Evolutionary conservation across 2,797 vertebrate genomes (phyloP), one percentile per base, ranked within the genome.

Genomic region (Rhabdomys pumilio): DNA sequence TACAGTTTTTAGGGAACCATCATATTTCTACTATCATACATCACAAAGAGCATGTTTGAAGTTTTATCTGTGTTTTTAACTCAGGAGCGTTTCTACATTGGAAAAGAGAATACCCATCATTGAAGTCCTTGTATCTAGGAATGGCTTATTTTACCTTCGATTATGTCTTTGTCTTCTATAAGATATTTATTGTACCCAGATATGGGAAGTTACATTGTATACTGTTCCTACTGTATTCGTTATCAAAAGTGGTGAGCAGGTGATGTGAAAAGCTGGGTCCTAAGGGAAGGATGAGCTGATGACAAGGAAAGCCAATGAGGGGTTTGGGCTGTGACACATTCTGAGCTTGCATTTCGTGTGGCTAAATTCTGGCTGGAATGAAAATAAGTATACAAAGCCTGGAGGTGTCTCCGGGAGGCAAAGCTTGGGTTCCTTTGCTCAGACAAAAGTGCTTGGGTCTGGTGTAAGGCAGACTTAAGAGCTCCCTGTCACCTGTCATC

Each of bases 31-130:
- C 38, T 57, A 59, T 69, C 47, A 86, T 44, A 59, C 19, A 44
- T n/a, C 19, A 65, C 47, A 14, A 73, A n/a, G 61, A 29, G 24
- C 12, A 55, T 31, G 4, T 63, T 76, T 91, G 17, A 20, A 80
- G 20, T 94, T 89, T 94, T 88, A 77, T 24, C 88, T 13, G 20
- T 57, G 80, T 61, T 91, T 96, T 53, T 91, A 83, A 84, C 59
- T 95, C 22, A n/a, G 22, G 44, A 9, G 87, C 55, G 3, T 90
- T 95, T 10, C 59, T 41, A 38, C 34, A 20, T 84, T 61, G 24
- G 29, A 89, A 83, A 85, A 14, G 53, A 77, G 41, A 3, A 4
- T 15, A 53, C 3, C 29, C 1, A 7, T 55, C 41, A 26, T 65
- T 55, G 22, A 76, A 24, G 15, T 53, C 72, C 61, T 91, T 94